Evolutionary conservation across 2,888 invertebrate species (phyloP), one percentile per base, ranked within the genome.

Genomic region (Endotricha flammealis): DNA sequence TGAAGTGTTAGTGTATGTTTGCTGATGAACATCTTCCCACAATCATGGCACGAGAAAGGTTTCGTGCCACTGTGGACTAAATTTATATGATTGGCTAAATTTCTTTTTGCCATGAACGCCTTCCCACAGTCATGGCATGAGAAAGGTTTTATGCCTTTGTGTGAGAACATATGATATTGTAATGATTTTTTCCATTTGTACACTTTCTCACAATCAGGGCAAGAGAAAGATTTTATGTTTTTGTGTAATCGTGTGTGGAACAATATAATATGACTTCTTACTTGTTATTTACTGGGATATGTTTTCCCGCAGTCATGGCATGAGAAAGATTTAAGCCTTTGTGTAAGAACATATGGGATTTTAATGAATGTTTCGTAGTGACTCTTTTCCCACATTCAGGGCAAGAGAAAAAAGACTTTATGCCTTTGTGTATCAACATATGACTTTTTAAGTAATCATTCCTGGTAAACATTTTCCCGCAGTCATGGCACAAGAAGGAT

Each of bases 111-210:
- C 8, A 78, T 54, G 50, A 86, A 86, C 0, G 81, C 66, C 62
- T 83, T 50, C 0, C 80, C 71, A 47, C 86, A 86, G 39, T 68
- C 80, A 25, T 80, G 78, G 47, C 86, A 86, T 49, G 85, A 85
- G 14, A 56, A 83, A 0, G 78, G 85, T 29, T 78, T 83, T 0
- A 63, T 57, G 0, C 82, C 82, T 23, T 85, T 82, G 22, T 86
- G n/a, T n/a, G n/a, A n/a, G n/a, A n/a, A n/a, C n/a, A 4, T 86
- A 85, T 0, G 85, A 83, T 82, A 82, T 57, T 83, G 83, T n/a
- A 87, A 55, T 22, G 83, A 76, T 1, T 83, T 61, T 66, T 85
- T 85, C 0, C 75, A 80, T 16, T 82, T 44, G 30, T 85, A 87
- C 27, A 79, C 80, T 44, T 81, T 85, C 0, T 82, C 85, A 1